phyloP scores from a whole-genome alignment of 2,797 vertebrate species.

The Iguana delicatissima region DNA sequence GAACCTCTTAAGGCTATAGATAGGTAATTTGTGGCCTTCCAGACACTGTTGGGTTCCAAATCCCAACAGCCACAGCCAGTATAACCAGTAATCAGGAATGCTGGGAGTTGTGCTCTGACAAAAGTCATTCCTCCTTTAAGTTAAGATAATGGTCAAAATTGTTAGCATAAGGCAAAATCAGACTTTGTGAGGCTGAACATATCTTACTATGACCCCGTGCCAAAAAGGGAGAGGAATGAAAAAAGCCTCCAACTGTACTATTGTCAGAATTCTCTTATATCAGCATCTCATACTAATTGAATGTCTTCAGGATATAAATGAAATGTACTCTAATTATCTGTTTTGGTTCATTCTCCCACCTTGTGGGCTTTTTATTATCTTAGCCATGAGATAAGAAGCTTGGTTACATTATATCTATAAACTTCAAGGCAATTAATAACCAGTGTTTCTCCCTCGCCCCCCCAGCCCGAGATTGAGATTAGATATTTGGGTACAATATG shows the following conservation, averaged over 20 bases:
- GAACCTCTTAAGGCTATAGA: background rate
- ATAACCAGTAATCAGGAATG: background rate
- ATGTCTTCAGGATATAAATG: constrained; percentile 39
- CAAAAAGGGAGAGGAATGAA: too few species aligned
- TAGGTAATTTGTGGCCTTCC: background rate
- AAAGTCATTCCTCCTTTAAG: background rate
- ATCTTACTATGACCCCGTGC: background rate
- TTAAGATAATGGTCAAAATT: background rate
- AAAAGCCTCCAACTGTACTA: background rate
- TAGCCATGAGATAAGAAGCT: constrained; percentile 42
- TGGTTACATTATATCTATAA: constrained; percentile 30
- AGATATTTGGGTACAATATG: constrained; percentile 30
- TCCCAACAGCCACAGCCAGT: background rate
- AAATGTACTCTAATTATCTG: constrained; percentile 42
- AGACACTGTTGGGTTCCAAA: background rate
- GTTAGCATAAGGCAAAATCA: background rate
- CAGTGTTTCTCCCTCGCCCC: background rate
- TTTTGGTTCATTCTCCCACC: constrained; percentile 38
- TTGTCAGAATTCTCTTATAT: constrained; percentile 40
- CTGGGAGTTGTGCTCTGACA: background rate
- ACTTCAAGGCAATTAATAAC: constrained; percentile 42
- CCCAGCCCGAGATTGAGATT: constrained; percentile 25
- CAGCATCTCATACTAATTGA: constrained; percentile 23
- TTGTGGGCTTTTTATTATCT: constrained; percentile 29
- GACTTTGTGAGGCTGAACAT: background rate